Percentiles rank a stretch among this genome's conserved stretches.
These are phyloP conservation scores for Polyommatus icarus DNA, from an alignment of 2,888 invertebrate species.

Conservation along the genomic window DNA sequence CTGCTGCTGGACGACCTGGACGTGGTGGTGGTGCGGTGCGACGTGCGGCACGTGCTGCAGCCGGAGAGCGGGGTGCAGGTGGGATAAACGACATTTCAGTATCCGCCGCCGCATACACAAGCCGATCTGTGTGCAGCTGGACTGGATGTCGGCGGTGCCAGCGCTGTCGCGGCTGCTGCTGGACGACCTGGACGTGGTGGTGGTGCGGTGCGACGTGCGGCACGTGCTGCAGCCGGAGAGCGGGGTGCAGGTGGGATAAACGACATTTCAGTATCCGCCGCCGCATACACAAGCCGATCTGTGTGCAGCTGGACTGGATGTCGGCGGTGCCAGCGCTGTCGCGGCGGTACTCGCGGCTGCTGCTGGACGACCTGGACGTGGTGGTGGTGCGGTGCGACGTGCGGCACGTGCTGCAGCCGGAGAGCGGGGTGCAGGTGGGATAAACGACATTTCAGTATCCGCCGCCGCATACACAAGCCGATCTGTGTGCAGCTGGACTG, in stretches of 20 bases:
- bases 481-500: constrained; percentile 90
- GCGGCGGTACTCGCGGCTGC: constrained; percentile 90
- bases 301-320: constrained; percentile 91
- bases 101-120: constrained; percentile 72
- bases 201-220: constrained; percentile 88
- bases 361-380: constrained; percentile 91
- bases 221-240: constrained; percentile 91
- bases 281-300: constrained; percentile 83
- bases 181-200: constrained; percentile 90
- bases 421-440: constrained; percentile 84
- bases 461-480: constrained; percentile 81
- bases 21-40: constrained; percentile 87
- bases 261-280: constrained; percentile 57
- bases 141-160: constrained; percentile 91
- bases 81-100: constrained; percentile 19
- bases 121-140: constrained; percentile 88
- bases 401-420: constrained; percentile 92
- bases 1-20: constrained; percentile 91
- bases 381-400: constrained; percentile 88
- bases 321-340: constrained; percentile 90
- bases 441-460: too few species aligned
- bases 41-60: constrained; percentile 92
- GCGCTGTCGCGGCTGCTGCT: constrained; percentile 91
- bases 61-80: constrained; percentile 87
- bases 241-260: constrained; percentile 83